A percentile compares a stretch with the other conserved stretches of the same genome.
Conservation (phyloP, 1,140 invertebrate species). For the Brachionus manjavacas region DNA sequence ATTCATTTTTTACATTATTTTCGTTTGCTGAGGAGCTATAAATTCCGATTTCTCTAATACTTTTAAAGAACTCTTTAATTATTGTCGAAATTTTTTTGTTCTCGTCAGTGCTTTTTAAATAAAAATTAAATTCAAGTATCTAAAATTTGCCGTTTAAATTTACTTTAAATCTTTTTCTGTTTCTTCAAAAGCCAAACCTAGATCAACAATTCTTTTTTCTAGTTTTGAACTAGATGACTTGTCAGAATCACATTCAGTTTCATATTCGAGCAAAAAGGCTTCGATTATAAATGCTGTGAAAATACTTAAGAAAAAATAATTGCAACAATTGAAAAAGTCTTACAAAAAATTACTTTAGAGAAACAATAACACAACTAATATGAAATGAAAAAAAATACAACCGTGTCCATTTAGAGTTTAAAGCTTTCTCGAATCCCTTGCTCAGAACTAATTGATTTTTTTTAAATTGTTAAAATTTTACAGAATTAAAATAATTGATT, state of each 20-base stretch:
- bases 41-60: neutral
- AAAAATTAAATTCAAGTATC: neutral
- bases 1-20: neutral
- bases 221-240: neutral
- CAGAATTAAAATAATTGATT: slow-evolving; percentile 49
- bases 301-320: slow-evolving; percentile 51
- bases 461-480: neutral
- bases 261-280: slow-evolving; percentile 61
- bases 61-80: neutral
- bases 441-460: slow-evolving; percentile 30
- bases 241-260: neutral
- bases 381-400: slow-evolving; percentile 61
- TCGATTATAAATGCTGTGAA: slow-evolving; percentile 63
- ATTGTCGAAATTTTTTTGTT: neutral
- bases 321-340: slow-evolving; percentile 46
- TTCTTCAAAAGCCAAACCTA: neutral
- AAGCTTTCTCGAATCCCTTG: slow-evolving; percentile 46
- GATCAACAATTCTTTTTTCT: neutral
- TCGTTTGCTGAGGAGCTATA: neutral
- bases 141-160: neutral
- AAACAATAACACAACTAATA: slow-evolving; percentile 59
- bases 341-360: slow-evolving; percentile 58
- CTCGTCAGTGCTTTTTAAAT: neutral
- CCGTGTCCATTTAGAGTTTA: slow-evolving; percentile 57
- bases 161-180: neutral